Base-by-base conservation (phyloP, 2,113 vertebrate species). In the Laticauda laticaudata region DNA sequence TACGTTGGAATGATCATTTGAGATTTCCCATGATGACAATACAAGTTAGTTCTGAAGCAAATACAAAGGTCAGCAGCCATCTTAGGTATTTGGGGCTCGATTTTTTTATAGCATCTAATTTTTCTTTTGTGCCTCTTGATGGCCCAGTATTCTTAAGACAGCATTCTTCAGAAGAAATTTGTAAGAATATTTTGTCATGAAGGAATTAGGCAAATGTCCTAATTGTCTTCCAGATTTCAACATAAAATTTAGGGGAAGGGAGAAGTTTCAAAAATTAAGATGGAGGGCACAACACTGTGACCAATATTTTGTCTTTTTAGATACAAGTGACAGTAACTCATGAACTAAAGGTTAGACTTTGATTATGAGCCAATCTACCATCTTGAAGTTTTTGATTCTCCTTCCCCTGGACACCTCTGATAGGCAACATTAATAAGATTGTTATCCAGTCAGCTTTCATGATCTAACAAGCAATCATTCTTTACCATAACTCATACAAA, bases 1-100 rank as follows among this genome's bases (percentile, higher is more conserved):
- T 99, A 97, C 97, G 97, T 94, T 39, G 93, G 1, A 23, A 2
- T 86, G 6, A 1, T 39, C 48, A 10, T 64, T 69, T 26, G 45
- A 8, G 53, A 20, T 29, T 55, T 3, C 57, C 43, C 24, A 14
- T 3, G 1, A 3, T 24, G 11, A 24, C 21, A 11, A 39, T 18
- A 45, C 39, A 8, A 26, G n/a, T 87, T 87, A 48, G 4, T 92
- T 29, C 59, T 55, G n/a, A 59, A 21, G 23, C 23, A 5, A 69
- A 18, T 1, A 69, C 64, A 88, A 11, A 48, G 54, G 1, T 53
- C 15, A 3, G 26, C 18, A 61, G 7, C 4, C 24, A 3, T 18
- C 21, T 86, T 56, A 34, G 39, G n/a, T 5, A 15, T 59, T 89
- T 34, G 8, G 2, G 53, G 54, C 53, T 23, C 21, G 0, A 23